Base-by-base conservation (phyloP, 2,797 vertebrate species). In the Gadopsis marmoratus region DNA sequence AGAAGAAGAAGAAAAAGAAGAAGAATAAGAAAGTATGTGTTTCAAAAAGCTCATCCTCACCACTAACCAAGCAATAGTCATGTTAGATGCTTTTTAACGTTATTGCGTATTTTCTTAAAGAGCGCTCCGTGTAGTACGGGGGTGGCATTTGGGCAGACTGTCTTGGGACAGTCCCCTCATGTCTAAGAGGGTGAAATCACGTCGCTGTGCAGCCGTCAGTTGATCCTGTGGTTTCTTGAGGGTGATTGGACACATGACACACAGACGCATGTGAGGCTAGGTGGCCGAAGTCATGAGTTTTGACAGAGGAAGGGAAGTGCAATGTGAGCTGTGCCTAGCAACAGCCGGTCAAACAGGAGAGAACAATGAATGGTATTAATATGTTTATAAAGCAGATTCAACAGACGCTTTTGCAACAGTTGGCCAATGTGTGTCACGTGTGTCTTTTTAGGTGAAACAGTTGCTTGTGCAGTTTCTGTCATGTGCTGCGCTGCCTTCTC, bases 1-100 rank as follows among this genome's bases (percentile, higher is more conserved):
- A 75, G 53, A 90, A 85, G 78, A 94, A 90, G 50, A 71, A 55
- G 14, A 87, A 84, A 43, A 92, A 85, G 45, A 91, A 91, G 73
- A 92, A 85, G 45, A 92, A 92, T 71, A 92, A 92, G 80, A 92
- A 91, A 58, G 93, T 93, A 83, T 29, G 87, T 79, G 41, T 62
- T n/a, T 61, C 13, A 37, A 21, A 51, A 41, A 50, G n/a, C 17
- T 13, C 9, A 26, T 70, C 21, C 59, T 29, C 12, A 54, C 47
- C 13, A 7, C 3, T 45, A 23, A 60, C 5, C 23, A 47, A 21
- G 21, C 5, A 0, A 16, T 31, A 43, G 9, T 51, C 16, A 29
- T 7, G 3, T 26, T 37, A 26, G 31, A 29, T 51, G 17, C 31
- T 39, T 26, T 21, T 56, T n/a, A 7, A 61, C 13, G 19, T 6